Evolutionary conservation across 2,888 invertebrate genomes (phyloP).

Genomic region (Metallyticus violacea): DNA sequence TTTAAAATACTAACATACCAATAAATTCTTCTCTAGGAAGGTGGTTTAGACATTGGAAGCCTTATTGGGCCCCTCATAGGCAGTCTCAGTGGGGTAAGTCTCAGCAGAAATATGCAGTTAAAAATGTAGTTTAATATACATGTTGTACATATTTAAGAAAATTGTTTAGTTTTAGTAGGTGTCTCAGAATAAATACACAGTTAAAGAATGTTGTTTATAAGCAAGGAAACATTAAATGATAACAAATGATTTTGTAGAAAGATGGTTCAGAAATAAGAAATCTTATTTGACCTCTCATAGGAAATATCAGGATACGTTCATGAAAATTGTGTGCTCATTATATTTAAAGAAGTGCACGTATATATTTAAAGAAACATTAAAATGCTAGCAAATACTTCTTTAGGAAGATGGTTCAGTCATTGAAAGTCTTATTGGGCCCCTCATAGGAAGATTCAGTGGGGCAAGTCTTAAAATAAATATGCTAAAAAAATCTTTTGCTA

Average conservation of each 20-base stretch:
- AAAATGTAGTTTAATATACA: not conserved
- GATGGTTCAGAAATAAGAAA: too few species aligned
- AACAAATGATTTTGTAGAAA: too few species aligned
- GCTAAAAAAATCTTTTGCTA: not conserved
- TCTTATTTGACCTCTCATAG: too few species aligned
- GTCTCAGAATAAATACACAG: too few species aligned
- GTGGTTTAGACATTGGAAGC: not conserved
- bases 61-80: not conserved
- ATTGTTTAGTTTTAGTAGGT: too few species aligned
- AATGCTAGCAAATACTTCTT: too few species aligned
- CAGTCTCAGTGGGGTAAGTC: not conserved
- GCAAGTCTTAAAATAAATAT: constrained; percentile 2
- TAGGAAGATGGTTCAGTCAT: constrained; percentile 1
- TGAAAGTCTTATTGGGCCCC: not conserved
- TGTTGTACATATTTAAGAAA: not conserved
- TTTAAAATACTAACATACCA: not conserved
- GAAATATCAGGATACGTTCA: too few species aligned
- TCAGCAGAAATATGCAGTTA: not conserved
- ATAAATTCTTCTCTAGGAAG: not conserved
- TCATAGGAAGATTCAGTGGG: constrained; percentile 23
- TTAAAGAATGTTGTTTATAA: too few species aligned
- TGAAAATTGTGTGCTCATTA: too few species aligned
- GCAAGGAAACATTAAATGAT: too few species aligned
- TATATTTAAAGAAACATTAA: too few species aligned
- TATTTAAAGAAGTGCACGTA: too few species aligned